Conservation (phyloP, 1,140 invertebrate genomes). For the Plutomurus gul region DNA sequence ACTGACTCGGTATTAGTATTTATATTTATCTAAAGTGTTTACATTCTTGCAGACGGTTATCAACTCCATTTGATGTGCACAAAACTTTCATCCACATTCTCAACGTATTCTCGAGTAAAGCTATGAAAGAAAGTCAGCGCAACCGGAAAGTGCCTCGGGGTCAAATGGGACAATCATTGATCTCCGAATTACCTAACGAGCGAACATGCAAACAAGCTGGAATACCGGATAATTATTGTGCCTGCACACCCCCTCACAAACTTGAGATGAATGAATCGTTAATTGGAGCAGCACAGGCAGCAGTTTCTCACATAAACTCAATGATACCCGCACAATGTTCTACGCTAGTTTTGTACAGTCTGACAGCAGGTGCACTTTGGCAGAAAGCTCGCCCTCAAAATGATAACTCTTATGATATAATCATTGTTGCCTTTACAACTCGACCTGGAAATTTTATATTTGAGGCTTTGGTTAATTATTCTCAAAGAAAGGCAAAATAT, state of each 20-base stretch:
- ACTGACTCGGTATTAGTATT: background rate
- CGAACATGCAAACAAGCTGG: conserved; percentile 43
- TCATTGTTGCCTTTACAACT: conserved; percentile 43
- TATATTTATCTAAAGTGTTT: background rate
- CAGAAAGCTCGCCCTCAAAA: background rate
- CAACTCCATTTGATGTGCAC: conserved; percentile 48
- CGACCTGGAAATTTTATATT: conserved; percentile 47
- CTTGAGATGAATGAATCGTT: conserved; percentile 14
- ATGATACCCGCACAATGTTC: conserved; percentile 32
- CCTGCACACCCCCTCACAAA: conserved; percentile 37
- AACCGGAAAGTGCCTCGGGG: background rate
- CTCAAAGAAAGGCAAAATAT: background rate
- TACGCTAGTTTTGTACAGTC: background rate
- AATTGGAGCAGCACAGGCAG: background rate
- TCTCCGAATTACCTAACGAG: conserved; percentile 9
- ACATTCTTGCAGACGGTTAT: conserved; percentile 39
- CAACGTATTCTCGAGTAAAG: conserved; percentile 2
- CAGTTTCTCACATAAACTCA: conserved; percentile 41
- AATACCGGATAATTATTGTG: conserved; percentile 44
- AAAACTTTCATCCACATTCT: conserved; percentile 45
- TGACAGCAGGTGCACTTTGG: conserved; percentile 31
- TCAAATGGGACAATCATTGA: conserved; percentile 36
- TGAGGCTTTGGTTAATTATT: conserved; percentile 42
- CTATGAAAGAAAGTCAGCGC: background rate
- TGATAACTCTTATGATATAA: background rate